Conservation (phyloP, 2,888 invertebrate genomes). For the Tinea semifulvella region DNA sequence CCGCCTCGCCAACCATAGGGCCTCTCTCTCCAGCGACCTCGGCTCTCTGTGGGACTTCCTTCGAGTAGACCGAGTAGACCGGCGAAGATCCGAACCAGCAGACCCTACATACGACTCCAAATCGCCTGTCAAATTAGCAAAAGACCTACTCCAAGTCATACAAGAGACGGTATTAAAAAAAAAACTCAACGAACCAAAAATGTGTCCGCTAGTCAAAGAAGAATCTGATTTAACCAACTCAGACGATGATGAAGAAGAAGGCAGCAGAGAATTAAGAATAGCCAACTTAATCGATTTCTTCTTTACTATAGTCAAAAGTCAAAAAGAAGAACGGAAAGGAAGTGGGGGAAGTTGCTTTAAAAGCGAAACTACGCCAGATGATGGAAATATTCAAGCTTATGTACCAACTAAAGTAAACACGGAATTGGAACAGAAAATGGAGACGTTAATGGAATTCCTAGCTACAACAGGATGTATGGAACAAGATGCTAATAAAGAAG, state of each 20-base stretch:
- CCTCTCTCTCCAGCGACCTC: conserved; percentile 50
- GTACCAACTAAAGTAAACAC: conserved; percentile 42
- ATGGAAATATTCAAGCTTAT: conserved; percentile 30
- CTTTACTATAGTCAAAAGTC: conserved; percentile 59
- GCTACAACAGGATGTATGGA: conserved; percentile 55
- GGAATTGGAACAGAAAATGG: conserved; percentile 58
- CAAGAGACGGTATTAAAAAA: conserved; percentile 53
- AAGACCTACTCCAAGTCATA: conserved; percentile 53
- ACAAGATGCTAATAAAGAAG: conserved; percentile 35
- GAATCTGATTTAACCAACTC: conserved; percentile 49
- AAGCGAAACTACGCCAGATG: conserved; percentile 45
- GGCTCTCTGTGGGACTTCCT: conserved; percentile 60
- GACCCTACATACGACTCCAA: conserved; percentile 30
- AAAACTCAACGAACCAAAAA: conserved; percentile 41
- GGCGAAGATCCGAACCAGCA: conserved; percentile 40
- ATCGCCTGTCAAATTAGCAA: conserved; percentile 47
- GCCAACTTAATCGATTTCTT: conserved; percentile 60
- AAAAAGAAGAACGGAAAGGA: conserved; percentile 48
- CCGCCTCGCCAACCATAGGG: conserved; percentile 51
- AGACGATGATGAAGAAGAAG: conserved; percentile 35
- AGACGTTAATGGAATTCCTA: conserved; percentile 56
- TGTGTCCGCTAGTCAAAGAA: conserved; percentile 52
- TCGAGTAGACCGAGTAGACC: conserved; percentile 38
- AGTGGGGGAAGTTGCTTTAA: conserved; percentile 54
- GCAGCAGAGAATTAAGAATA: conserved; percentile 47